These are phyloP conservation scores for Diachasmimorpha longicaudata DNA, from an alignment of 1,140 invertebrate species.

Conservation along the genomic window DNA sequence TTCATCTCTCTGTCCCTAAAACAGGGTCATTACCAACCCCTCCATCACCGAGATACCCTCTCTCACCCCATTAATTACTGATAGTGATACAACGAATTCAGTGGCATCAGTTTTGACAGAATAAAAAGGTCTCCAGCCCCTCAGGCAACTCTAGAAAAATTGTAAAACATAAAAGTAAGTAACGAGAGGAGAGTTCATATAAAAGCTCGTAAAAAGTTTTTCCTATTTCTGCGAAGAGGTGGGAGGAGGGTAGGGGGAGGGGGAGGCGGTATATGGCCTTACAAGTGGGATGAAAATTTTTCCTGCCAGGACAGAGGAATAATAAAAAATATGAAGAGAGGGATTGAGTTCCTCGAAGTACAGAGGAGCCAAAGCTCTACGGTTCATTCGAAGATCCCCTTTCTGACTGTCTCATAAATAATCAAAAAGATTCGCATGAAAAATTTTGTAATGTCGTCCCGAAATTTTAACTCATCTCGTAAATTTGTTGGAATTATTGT, in stretches of 20 bases:
- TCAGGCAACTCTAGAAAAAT: not conserved
- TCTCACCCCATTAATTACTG: not conserved
- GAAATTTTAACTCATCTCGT: not conserved
- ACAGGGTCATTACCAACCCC: too few species aligned
- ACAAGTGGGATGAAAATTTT: slow-evolving; percentile 16
- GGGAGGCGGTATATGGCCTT: not conserved
- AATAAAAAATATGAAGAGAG: not conserved
- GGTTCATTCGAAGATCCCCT: slow-evolving; percentile 12
- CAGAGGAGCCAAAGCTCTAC: slow-evolving; percentile 2
- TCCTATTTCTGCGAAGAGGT: not conserved
- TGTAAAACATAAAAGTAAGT: slow-evolving; percentile 7
- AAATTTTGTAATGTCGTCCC: slow-evolving; percentile 4
- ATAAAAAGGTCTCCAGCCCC: not conserved
- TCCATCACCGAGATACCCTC: not conserved
- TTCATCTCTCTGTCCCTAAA: too few species aligned
- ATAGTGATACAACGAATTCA: not conserved
- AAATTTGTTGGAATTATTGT: too few species aligned
- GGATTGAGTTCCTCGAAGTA: not conserved
- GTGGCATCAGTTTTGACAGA: not conserved
- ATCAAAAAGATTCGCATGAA: slow-evolving; percentile 21
- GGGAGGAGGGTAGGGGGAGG: too few species aligned
- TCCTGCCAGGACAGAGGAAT: not conserved
- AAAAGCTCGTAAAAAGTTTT: slow-evolving; percentile 4
- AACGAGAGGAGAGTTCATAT: not conserved
- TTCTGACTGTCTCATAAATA: slow-evolving; percentile 16